Evolutionary conservation across 2,888 invertebrate genomes (phyloP).

Genomic region (Galeruca laticollis): DNA sequence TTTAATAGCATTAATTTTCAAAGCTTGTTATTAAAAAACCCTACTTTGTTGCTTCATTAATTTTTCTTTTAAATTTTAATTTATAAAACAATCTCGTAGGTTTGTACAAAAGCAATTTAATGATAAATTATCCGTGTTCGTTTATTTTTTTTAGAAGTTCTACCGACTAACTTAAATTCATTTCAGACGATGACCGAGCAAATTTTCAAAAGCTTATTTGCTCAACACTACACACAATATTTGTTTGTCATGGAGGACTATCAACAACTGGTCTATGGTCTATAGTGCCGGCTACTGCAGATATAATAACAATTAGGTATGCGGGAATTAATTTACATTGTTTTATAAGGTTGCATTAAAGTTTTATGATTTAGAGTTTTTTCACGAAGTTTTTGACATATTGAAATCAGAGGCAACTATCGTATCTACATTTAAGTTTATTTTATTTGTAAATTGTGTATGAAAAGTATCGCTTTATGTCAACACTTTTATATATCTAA

Average conservation of each 20-base stretch:
- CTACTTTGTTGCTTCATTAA: slow-evolving; percentile 16
- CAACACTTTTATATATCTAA: too few species aligned
- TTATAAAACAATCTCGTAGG: background rate
- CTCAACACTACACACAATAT: slow-evolving; percentile 9
- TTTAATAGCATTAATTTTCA: background rate
- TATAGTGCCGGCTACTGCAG: background rate
- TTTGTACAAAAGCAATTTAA: slow-evolving; percentile 1
- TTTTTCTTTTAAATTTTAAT: slow-evolving; percentile 9
- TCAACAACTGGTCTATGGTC: background rate
- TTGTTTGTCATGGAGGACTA: slow-evolving; percentile 15
- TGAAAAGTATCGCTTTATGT: too few species aligned
- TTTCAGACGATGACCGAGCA: slow-evolving; percentile 17
- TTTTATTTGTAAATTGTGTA: too few species aligned
- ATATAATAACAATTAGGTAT: background rate
- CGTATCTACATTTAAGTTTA: too few species aligned
- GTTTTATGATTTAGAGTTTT: too few species aligned
- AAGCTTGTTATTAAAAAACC: too few species aligned
- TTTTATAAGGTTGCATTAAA: too few species aligned
- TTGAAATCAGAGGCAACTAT: too few species aligned
- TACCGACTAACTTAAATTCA: slow-evolving; percentile 2
- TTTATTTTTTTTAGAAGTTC: background rate
- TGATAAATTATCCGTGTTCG: background rate
- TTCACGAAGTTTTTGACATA: too few species aligned
- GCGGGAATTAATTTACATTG: background rate
- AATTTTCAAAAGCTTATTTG: slow-evolving; percentile 16